Evolutionary conservation across 2,113 vertebrate species (phyloP), one percentile per base, ranked within the genome.

Genomic region (Helogale parvula): DNA sequence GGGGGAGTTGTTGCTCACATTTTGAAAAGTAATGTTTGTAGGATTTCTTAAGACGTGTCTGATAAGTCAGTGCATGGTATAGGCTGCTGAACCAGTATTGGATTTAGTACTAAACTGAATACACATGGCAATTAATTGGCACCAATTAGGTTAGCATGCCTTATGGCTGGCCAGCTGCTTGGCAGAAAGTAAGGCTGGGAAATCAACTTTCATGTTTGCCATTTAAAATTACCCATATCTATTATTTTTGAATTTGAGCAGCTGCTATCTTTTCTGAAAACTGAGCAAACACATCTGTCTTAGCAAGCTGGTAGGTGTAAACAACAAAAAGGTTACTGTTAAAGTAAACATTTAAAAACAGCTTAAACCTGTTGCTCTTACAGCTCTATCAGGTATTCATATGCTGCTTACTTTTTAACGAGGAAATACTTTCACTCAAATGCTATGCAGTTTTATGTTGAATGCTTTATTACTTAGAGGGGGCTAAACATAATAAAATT

Each of bases 271-370:
- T 71, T 96, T 97, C 52, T 74, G 47, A 91, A 91, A 60, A 83
- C 16, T 95, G 95, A 96, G 89, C 82, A 66, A 92, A 86, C 82
- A 96, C 96, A 98, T 96, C 98, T 99, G 97, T 87, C 96, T 66
- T 54, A 92, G 54, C 74, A 97, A 97, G 94, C 90, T 98, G 90
- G 91, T 91, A n/a, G 29, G 96, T 63, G 15, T 50, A 90, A 94
- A 94, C 13, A 93, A 76, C 13, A 83, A 31, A 94, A 86, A 93
- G 23, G 2, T 31, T 54, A 74, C 35, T 71, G 83, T 91, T 38
- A 95, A 87, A 93, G 17, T 79, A 94, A 98, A 84, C 8, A 12
- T 84, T 97, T 95, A 87, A 79, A 90, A 85, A 54, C 21, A 96
- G 4, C 57, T 93, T 69, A 82, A 65, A 66, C 23, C 50, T 90